Conservation (phyloP, 2,888 invertebrate genomes). For the Gymnosoma rotundatum region DNA sequence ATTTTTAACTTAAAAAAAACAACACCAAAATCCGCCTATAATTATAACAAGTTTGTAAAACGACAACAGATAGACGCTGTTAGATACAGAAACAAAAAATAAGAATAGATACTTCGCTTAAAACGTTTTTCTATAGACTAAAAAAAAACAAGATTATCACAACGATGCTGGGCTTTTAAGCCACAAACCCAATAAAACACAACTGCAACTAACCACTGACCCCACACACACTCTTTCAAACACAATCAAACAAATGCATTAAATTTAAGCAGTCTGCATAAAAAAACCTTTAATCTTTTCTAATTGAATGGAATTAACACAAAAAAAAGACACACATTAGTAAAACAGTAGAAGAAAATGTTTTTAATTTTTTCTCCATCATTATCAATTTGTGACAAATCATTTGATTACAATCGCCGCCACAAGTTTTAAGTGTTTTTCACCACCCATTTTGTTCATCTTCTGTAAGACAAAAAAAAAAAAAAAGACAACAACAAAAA, state of each 20-base stretch:
- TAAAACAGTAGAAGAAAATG: constrained; percentile 49
- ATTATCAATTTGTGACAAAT: constrained; percentile 67
- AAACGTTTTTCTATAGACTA: constrained; percentile 15
- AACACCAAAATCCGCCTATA: no score
- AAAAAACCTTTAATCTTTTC: background rate
- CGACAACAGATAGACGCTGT: background rate
- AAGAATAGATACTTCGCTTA: constrained; percentile 59
- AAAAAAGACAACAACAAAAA: constrained; percentile 17
- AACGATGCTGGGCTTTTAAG: background rate
- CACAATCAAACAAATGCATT: constrained; percentile 39
- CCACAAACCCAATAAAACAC: constrained; percentile 41
- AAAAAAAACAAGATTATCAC: background rate
- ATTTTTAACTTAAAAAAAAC: background rate
- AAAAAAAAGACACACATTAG: constrained; percentile 5
- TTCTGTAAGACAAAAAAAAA: constrained; percentile 13
- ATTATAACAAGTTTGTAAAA: background rate
- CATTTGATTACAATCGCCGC: constrained; percentile 61
- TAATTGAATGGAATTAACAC: constrained; percentile 59
- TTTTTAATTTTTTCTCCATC: constrained; percentile 15
- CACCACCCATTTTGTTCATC: constrained; percentile 28
- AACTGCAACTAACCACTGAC: constrained; percentile 39
- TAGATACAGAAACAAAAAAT: constrained; percentile 28
- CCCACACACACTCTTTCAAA: constrained; percentile 46
- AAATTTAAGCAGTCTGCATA: background rate
- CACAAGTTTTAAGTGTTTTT: constrained; percentile 50